Base-by-base conservation (phyloP, 2,797 vertebrate genomes). In the Dallia pectoralis region DNA sequence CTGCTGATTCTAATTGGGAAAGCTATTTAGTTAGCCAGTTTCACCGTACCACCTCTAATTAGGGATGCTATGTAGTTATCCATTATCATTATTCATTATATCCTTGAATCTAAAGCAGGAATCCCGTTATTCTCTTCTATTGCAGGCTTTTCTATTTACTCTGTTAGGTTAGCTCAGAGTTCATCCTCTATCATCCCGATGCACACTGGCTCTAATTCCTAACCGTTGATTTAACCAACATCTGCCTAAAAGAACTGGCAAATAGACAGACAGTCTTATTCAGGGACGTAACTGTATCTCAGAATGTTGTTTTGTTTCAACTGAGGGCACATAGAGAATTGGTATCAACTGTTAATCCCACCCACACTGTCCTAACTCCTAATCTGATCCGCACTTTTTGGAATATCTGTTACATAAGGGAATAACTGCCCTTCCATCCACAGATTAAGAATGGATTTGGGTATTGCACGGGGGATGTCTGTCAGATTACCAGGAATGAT, bases 341-440 rank as follows among this genome's bases (percentile, higher is more conserved):
- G 75, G 84, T 80, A 72, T 49, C 77, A 71, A 44, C 73, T 87
- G 89, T 91, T 89, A 89, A 79, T 14, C 25, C 22, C 63, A 12
- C 9, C 70, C 74, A 14, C 48, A 69, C n/a, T 70, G 19, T 36
- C 47, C 49, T 75, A 56, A 2, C 19, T 53, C 19, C 51, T 53
- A 53, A 53, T 53, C 71, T 87, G 87, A 90, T 91, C 89, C 80
- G 84, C 72, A 71, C 47, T 83, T 87, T 85, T 77, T 82, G 76
- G 79, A 87, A 87, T 79, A 85, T 82, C 71, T 5, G 29, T 88
- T 89, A 85, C 81, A 56, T 90, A 91, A 92, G 87, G 75, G 62
- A 82, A 79, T 81, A 74, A 70, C 69, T 25, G 36, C 84, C 47
- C 51, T 77, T 69, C 75, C 71, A 77, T 72, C 74, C 65, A 69